A percentile compares a stretch with the other conserved stretches of the same genome.
Evolutionary conservation across 2,113 vertebrate species (phyloP).

Genomic region (Cromileptes altivelis): DNA sequence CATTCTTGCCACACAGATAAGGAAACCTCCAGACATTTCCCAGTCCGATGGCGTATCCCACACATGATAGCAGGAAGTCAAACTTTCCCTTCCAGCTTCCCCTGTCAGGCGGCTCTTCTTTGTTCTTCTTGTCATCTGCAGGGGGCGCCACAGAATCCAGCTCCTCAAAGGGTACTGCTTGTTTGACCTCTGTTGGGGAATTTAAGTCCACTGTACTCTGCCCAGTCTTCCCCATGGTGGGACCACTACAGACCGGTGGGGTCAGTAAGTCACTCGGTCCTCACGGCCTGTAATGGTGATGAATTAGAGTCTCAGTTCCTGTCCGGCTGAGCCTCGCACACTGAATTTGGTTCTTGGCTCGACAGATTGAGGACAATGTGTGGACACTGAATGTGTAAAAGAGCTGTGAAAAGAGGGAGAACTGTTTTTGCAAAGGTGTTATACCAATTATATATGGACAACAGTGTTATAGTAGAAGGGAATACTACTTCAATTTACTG

Average conservation of each 20-base stretch:
- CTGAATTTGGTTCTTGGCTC: conserved; percentile 1
- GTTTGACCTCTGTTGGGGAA: conserved; percentile 86
- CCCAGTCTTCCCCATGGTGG: conserved; percentile 88
- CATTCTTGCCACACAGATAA: conserved; percentile 94
- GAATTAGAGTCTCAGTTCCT: background rate
- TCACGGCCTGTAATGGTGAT: conserved; percentile 16
- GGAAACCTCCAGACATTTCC: conserved; percentile 96
- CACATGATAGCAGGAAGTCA: conserved; percentile 92
- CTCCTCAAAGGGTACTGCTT: conserved; percentile 85
- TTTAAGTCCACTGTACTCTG: conserved; percentile 86
- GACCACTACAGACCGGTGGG: conserved; percentile 47
- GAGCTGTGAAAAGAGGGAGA: conserved; percentile 34
- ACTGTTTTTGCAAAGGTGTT: background rate
- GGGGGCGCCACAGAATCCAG: conserved; percentile 55
- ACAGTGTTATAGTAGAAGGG: background rate
- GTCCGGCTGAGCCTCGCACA: background rate
- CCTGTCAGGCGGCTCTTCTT: conserved; percentile 84
- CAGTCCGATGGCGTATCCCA: conserved; percentile 92
- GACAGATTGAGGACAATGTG: conserved; percentile 18
- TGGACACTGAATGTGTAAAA: background rate
- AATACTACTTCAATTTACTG: conserved; percentile 14
- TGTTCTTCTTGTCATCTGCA: conserved; percentile 58
- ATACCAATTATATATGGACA: background rate
- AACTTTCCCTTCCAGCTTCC: conserved; percentile 94
- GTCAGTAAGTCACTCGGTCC: conserved; percentile 37